A percentile compares a stretch with the other conserved stretches of the same genome.
These are phyloP conservation scores for Perca fluviatilis DNA, from an alignment of 2,113 vertebrate species.

Conservation along the genomic window DNA sequence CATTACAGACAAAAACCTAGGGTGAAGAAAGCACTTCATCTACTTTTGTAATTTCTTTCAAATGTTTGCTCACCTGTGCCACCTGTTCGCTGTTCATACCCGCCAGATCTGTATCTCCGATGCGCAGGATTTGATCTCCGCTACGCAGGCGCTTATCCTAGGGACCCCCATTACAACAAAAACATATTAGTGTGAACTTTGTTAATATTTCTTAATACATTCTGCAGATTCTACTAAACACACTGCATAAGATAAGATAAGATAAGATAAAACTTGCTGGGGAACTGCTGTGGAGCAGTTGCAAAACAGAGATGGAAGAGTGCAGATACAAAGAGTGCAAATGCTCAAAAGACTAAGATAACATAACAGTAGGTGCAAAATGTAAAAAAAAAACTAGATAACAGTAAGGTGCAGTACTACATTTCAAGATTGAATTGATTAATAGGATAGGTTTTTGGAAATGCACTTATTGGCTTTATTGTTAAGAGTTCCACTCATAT, in stretches of 20 bases:
- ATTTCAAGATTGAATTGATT: too few relatives aligned
- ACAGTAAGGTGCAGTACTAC: too few relatives aligned
- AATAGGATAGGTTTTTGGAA: not conserved
- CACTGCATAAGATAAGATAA: not conserved
- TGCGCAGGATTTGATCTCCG: conserved; percentile 94
- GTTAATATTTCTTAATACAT: not conserved
- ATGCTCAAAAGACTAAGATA: too few relatives aligned
- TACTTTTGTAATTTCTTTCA: not conserved
- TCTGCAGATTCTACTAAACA: not conserved
- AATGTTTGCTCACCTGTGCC: conserved; percentile 85
- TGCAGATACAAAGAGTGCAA: too few relatives aligned
- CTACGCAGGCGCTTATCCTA: conserved; percentile 92
- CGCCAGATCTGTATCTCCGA: conserved; percentile 91
- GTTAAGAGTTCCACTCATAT: not conserved
- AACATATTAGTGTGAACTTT: not conserved
- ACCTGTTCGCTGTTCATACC: conserved; percentile 96
- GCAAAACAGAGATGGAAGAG: too few relatives aligned
- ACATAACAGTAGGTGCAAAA: too few relatives aligned
- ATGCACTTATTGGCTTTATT: not conserved
- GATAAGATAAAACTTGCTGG: too few relatives aligned
- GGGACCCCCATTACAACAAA: not conserved
- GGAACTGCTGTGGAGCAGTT: too few relatives aligned
- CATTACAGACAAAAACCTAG: not conserved
- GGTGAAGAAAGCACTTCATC: not conserved
- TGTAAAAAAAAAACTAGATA: too few relatives aligned